phyloP scores from a whole-genome alignment of 2,113 vertebrate species.

The Pheucticus melanocephalus region DNA sequence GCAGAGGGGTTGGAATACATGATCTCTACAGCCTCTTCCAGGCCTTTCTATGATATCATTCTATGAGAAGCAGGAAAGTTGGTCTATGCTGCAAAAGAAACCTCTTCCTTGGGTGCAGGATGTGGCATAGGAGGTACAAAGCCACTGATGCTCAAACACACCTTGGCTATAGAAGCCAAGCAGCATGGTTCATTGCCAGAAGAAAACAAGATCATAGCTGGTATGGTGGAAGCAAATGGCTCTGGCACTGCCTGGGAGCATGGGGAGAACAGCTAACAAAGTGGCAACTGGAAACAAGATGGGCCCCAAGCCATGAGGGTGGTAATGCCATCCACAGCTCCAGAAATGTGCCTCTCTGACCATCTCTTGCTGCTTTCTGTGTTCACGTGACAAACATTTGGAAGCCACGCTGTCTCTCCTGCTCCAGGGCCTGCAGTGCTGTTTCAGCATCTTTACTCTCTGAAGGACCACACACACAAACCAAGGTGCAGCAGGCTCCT shows the following conservation, averaged over 20 bases:
- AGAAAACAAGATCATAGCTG: background rate
- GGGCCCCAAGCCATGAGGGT: background rate
- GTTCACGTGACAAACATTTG: rapidly evolving
- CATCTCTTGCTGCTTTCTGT: background rate
- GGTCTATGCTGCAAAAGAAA: background rate
- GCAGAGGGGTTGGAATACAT: background rate
- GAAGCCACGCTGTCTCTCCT: background rate
- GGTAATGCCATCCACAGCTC: background rate
- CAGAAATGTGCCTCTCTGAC: background rate
- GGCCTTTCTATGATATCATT: background rate
- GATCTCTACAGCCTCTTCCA: background rate
- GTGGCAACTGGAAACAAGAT: background rate
- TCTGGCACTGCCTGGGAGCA: background rate
- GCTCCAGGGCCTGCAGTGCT: background rate
- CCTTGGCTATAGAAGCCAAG: background rate
- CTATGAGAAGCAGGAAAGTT: background rate
- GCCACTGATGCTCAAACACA: background rate
- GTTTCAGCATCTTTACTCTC: background rate
- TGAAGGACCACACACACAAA: background rate
- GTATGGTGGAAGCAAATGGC: background rate
- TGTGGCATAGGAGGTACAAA: background rate
- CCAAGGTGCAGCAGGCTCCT: background rate
- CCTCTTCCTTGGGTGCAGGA: background rate
- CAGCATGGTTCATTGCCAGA: background rate
- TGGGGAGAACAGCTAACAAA: background rate